Evolutionary conservation across 2,113 vertebrate genomes (phyloP), one percentile per base, ranked within the genome.

Genomic region (Malurus elegans): DNA sequence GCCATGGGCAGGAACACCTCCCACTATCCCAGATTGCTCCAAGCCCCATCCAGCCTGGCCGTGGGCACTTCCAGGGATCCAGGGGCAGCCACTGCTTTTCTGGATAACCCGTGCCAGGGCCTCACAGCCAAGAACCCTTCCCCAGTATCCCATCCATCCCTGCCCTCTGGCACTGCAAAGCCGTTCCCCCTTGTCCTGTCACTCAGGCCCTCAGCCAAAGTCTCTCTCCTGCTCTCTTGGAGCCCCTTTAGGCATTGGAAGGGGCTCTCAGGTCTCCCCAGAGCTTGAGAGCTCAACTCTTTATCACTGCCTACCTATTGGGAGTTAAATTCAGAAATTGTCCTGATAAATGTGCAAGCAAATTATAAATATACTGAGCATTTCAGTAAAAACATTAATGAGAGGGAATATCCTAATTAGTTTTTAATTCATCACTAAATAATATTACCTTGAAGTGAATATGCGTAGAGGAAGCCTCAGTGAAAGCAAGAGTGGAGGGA

Each of bases 121-220:
- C 48, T 79, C 32, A 0, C 20, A 45, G 47, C 3, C 8, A 36
- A 0, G 2, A 74, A 48, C 50, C 75, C 61, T 34, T 48, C 11
- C 31, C 36, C 54, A 51, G 5, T 8, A 3, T 28, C 38, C 62
- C 26, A 32, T 1, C 45, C 0, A 6, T 0, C 26, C 21, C 45
- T 60, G 14, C 18, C 36, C 21, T 67, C 26, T 86, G 53, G 20
- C 1, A 42, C 0, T 28, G 29, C 11, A 14, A 58, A 54, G n/a
- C 42, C 71, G 32, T 60, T 76, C 32, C 28, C 16, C 8, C 14
- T 6, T 5, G 25, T 57, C 26, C 38, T 50, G 45, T 69, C 38
- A 3, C 53, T 76, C 36, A 50, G 5, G 0, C 3, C 40, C 34
- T 42, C 20, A 34, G 42, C 16, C 34, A 4, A 1, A 31, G 51